A percentile compares a stretch with the other conserved stretches of the same genome.
These are phyloP conservation scores for Paracentrotus lividus DNA, from an alignment of 53 echinoderm and acorn worm species.

Conservation along the genomic window DNA sequence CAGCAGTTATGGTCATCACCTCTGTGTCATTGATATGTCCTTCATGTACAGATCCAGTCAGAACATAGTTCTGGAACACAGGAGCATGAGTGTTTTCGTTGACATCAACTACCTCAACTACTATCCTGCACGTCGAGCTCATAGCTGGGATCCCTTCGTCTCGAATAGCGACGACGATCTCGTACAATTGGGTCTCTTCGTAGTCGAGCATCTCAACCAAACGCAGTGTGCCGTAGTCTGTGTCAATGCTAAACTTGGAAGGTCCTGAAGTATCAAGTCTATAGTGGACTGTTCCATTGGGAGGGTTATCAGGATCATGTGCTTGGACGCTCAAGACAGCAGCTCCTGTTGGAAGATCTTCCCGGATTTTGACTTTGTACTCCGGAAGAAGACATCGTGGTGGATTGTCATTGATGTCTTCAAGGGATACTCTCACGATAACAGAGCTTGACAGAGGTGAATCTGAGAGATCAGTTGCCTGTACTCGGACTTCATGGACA, in stretches of 20 bases:
- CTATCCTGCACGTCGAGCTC: conserved; percentile 84
- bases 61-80: conserved; percentile 80
- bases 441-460: conserved; percentile 83
- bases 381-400: conserved; percentile 86
- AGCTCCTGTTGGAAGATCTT: conserved; percentile 93
- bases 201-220: conserved; percentile 85
- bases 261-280: conserved; percentile 73
- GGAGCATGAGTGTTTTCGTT: conserved; percentile 95
- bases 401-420: conserved; percentile 94
- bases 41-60: conserved; percentile 87
- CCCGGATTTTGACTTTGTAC: conserved; percentile 88
- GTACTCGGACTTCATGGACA: conserved; percentile 80
- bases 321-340: conserved; percentile 89
- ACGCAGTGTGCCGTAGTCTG: conserved; percentile 86
- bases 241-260: conserved; percentile 88
- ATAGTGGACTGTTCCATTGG: conserved; percentile 86
- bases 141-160: conserved; percentile 89
- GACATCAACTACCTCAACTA: conserved; percentile 94
- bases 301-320: conserved; percentile 89
- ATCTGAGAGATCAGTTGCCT: conserved; percentile 90
- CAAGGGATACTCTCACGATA: conserved; percentile 77
- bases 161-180: conserved; percentile 79
- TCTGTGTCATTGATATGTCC: conserved; percentile 82
- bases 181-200: conserved; percentile 85
- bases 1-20: conserved; percentile 86